Evolutionary conservation across 2,888 invertebrate species (phyloP), one percentile per base, ranked within the genome.

Genomic region (Plagodis dolabraria): DNA sequence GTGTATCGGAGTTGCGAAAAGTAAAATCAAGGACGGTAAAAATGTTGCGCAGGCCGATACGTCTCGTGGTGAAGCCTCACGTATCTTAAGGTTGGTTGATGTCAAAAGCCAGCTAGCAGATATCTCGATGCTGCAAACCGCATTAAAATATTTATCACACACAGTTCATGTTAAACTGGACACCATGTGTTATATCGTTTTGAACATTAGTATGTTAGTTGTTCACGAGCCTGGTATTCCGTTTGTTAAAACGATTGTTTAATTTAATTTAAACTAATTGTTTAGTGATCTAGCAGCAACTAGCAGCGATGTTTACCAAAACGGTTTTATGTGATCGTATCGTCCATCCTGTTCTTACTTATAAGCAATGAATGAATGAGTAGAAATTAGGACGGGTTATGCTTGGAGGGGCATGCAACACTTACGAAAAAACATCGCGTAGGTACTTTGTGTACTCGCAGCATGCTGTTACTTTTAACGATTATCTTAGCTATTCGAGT

Each of bases 81-180:
- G 89, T 87, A 89, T 90, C 89, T 86, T 89, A 92, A 71, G 81
- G 89, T 77, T 82, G 87, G 85, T 87, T 87, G 90, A 78, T 92
- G 93, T 93, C 93, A 93, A 93, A 93, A 93, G 87, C 93, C 93
- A 87, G 93, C 92, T 80, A 93, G 93, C 82, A 93, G 93, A 80
- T 93, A 93, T 82, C 93, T 93, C 88, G 93, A 93, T 87, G 93
- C 93, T 93, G 93, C 82, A 93, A 88, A 93, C 91, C 92, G 89
- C 86, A 91, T 89, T 77, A 91, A 92, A 92, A 92, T 82, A 85
- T 61, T 47, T 83, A 80, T 86, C 85, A 87, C 84, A 88, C 84
- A 90, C 80, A 88, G 78, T 85, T 82, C 79, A 82, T 74, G 74
- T 22, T 67, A 72, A 80, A 74, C 78, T 82, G 68, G 76, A 79